Percentiles rank a stretch among this genome's conserved stretches.
Conservation (phyloP, 2,113 vertebrate species). For the Python bivittatus region DNA sequence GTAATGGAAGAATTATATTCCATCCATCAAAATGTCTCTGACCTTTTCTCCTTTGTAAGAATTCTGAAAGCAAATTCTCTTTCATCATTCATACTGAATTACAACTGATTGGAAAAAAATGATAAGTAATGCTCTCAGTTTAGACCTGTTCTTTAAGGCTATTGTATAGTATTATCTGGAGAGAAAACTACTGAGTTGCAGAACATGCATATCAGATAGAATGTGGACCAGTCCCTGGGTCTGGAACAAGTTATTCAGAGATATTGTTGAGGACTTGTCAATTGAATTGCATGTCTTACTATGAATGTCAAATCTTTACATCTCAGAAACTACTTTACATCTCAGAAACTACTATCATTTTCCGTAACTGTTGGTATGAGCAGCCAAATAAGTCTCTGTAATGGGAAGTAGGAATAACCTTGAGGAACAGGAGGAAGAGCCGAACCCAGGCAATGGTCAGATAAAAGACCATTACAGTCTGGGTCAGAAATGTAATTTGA, state of each 20-base stretch:
- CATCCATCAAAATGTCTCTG: background rate
- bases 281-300: background rate
- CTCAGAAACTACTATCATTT: background rate
- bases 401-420: background rate
- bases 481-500: too few species aligned
- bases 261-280: background rate
- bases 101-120: background rate
- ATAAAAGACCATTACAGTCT: background rate
- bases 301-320: background rate
- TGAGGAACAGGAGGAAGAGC: background rate
- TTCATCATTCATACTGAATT: background rate
- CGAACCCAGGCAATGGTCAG: background rate
- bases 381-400: background rate
- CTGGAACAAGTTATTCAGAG: background rate
- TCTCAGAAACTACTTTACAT: background rate
- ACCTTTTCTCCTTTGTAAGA: background rate
- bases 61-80: background rate
- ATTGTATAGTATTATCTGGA: background rate
- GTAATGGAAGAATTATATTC: background rate
- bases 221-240: background rate
- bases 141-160: background rate
- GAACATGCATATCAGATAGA: background rate
- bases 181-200: background rate
- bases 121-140: background rate
- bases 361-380: background rate